Evolutionary conservation across 1,140 invertebrate species (phyloP), one percentile per base, ranked within the genome.

Genomic region (Argopecten irradians): DNA sequence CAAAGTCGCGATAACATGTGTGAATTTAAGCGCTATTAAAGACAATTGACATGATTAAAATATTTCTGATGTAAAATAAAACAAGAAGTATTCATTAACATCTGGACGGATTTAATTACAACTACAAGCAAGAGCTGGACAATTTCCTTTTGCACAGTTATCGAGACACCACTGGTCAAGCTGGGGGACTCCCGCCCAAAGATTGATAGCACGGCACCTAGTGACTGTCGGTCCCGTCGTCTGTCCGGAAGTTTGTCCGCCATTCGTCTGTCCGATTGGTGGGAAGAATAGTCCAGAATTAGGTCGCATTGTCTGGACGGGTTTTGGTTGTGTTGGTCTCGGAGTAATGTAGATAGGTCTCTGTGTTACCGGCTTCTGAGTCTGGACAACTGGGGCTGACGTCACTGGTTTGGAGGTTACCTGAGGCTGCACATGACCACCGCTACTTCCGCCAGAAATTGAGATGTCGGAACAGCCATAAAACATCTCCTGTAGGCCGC

Each of bases 401-500:
- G 55, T 71, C 16, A 28, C 55, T 71, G 55, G 55, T 71, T n/a
- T n/a, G 5, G 55, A 71, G 3, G 55, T 71, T 5, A 71, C 13
- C 11, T 71, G 55, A 3, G 55, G 55, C 22, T 71, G 55, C n/a
- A 71, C 55, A 5, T n/a, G 55, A 28, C 55, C 55, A 28, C 55
- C 55, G 16, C 28, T 71, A 71, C 55, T 28, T 28, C 55, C 55
- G 55, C 8, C 55, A 5, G 55, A 71, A 28, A 92, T 92, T 14
- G 85, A 86, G 14, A 92, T 84, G 83, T 92, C 91, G 1, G 91
- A 89, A 87, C 91, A 92, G n/a, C 85, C 89, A 28, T 90, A 90
- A 55, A 92, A 92, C 86, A 92, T 87, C 87, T 92, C 91, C 85
- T 92, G 91, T 16, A 84, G 34, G 2, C 88, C 91, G 83, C 84